Evolutionary conservation across 2,113 vertebrate species (phyloP).

Genomic region (Taurulus bubalis): DNA sequence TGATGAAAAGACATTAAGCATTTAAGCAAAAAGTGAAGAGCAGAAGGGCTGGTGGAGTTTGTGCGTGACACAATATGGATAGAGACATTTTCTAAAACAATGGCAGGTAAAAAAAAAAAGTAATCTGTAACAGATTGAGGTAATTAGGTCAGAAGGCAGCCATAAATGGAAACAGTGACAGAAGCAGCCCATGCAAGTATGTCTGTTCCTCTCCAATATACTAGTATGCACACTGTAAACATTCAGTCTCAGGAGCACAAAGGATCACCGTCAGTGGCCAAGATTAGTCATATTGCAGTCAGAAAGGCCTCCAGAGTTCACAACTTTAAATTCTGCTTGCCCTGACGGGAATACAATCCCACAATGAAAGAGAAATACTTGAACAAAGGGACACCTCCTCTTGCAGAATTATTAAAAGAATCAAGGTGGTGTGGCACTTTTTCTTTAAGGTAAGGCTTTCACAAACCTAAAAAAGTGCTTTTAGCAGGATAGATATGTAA

Average conservation of each 20-base stretch:
- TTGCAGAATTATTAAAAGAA: neutral
- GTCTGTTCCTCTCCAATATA: constrained; percentile 41
- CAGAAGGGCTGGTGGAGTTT: neutral
- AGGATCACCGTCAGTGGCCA: constrained; percentile 25
- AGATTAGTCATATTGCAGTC: constrained; percentile 40
- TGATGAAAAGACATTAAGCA: constrained; percentile 36
- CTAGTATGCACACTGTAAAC: constrained; percentile 55
- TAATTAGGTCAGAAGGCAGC: constrained; percentile 50
- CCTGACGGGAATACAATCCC: constrained; percentile 4
- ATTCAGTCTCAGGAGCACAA: constrained; percentile 58
- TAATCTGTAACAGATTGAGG: constrained; percentile 47
- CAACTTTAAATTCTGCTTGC: constrained; percentile 1
- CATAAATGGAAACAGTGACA: constrained; percentile 59
- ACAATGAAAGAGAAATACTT: neutral
- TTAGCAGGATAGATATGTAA: neutral
- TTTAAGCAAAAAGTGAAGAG: constrained; percentile 9
- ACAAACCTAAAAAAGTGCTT: constrained; percentile 1
- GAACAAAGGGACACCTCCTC: neutral
- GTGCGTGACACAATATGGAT: neutral
- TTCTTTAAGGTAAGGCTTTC: constrained; percentile 5
- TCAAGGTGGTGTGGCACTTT: neutral
- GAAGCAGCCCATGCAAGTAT: constrained; percentile 45
- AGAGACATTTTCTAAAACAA: constrained; percentile 36
- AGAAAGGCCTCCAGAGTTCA: constrained; percentile 29
- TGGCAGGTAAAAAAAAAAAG: constrained; percentile 36